Conservation (phyloP, 1,140 invertebrate genomes). For the Diorhabda elongata region DNA sequence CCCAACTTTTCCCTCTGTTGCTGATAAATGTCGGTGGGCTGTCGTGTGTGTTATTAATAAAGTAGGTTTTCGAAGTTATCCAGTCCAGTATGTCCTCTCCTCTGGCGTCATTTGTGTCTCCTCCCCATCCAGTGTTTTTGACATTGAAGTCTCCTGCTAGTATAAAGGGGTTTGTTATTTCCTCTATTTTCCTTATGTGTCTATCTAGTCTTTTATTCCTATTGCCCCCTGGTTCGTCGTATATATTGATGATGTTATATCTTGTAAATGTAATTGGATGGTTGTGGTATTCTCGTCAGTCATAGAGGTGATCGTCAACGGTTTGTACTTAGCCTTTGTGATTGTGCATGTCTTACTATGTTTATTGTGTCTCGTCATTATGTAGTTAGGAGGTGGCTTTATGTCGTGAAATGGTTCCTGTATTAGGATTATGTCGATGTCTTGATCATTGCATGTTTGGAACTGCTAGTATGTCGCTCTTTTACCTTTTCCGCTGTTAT, state of each 20-base stretch:
- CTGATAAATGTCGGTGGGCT: not conserved
- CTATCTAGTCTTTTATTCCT: too few species aligned
- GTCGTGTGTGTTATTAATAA: not conserved
- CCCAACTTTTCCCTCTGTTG: not conserved
- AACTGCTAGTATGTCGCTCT: not conserved
- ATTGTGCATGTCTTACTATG: too few species aligned
- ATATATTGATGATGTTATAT: not conserved
- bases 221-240: slow-evolving; percentile 1
- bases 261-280: not conserved
- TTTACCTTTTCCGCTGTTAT: not conserved
- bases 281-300: not conserved
- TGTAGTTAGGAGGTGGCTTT: too few species aligned
- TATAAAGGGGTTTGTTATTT: too few species aligned
- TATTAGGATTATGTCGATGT: not conserved
- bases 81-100: too few species aligned
- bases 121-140: not conserved
- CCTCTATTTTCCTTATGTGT: too few species aligned
- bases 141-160: slow-evolving; percentile 9
- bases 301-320: too few species aligned
- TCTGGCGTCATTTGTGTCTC: too few species aligned
- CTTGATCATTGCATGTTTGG: not conserved
- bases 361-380: too few species aligned
- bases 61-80: not conserved
- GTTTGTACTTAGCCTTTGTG: too few species aligned
- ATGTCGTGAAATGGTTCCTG: not conserved